Evolutionary conservation across 2,888 invertebrate species (phyloP).

Genomic region (Folsomia manolachei): DNA sequence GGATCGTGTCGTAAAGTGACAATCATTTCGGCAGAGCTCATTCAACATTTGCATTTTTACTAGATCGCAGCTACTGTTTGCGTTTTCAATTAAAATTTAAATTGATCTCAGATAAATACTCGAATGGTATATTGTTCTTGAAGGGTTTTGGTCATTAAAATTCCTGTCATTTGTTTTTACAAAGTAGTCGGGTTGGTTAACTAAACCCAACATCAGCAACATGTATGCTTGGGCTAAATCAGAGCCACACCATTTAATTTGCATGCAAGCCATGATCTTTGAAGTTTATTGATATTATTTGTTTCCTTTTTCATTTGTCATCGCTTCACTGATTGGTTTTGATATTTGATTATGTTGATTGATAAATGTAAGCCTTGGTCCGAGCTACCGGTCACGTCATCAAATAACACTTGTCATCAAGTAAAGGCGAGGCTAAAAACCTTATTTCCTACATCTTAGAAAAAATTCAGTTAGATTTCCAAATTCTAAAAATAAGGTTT

Average conservation of each 20-base stretch:
- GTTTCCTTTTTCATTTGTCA: background rate
- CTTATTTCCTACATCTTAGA: no score
- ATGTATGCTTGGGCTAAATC: no score
- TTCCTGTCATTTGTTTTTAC: background rate
- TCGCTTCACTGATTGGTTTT: background rate
- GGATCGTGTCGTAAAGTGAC: background rate
- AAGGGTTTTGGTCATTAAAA: background rate
- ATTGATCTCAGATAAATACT: background rate
- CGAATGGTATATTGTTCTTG: background rate
- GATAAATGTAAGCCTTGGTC: background rate
- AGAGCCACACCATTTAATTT: background rate
- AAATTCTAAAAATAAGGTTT: no score
- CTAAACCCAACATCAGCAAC: no score
- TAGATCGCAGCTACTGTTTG: background rate
- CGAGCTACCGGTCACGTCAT: background rate
- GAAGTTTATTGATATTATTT: background rate
- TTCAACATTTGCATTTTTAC: background rate
- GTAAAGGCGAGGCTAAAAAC: background rate
- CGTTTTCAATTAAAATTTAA: background rate
- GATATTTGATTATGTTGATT: background rate
- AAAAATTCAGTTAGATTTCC: no score
- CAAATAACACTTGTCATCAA: background rate
- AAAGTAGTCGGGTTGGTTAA: no score
- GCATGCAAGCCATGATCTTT: background rate
- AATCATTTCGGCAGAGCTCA: background rate